phyloP scores from a whole-genome alignment of 1,140 invertebrate genomes.

The Lysiphlebus fabarum region DNA sequence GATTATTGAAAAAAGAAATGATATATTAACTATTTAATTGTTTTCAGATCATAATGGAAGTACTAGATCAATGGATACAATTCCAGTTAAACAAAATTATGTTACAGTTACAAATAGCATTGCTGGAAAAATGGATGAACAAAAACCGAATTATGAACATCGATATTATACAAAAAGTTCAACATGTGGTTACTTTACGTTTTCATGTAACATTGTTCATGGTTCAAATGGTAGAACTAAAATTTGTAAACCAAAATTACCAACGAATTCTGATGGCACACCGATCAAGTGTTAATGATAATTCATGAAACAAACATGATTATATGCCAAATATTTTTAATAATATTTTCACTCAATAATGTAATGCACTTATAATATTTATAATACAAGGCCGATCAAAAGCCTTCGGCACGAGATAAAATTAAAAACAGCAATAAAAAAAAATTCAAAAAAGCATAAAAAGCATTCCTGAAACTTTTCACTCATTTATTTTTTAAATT shows the following conservation, averaged over 20 bases:
- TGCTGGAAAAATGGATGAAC: constrained; percentile 64
- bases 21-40: neutral
- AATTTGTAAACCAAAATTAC: constrained; percentile 72
- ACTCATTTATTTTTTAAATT: too few relatives aligned
- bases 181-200: constrained; percentile 80
- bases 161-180: constrained; percentile 81
- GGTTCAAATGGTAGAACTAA: constrained; percentile 73
- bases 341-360: neutral
- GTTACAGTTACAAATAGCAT: constrained; percentile 73
- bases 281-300: constrained; percentile 51
- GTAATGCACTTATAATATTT: too few relatives aligned
- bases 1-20: constrained; percentile 11
- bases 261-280: constrained; percentile 58
- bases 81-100: constrained; percentile 39
- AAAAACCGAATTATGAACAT: constrained; percentile 55
- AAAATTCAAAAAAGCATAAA: too few relatives aligned
- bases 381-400: too few relatives aligned
- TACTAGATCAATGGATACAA: constrained; percentile 13
- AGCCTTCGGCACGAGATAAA: too few relatives aligned
- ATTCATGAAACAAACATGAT: too few relatives aligned
- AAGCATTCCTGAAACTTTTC: too few relatives aligned
- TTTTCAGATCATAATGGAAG: constrained; percentile 13
- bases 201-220: constrained; percentile 75
- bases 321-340: too few relatives aligned
- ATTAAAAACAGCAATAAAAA: too few relatives aligned